Conservation (phyloP, 2,797 vertebrate species). For the Holocentrus rufus region DNA sequence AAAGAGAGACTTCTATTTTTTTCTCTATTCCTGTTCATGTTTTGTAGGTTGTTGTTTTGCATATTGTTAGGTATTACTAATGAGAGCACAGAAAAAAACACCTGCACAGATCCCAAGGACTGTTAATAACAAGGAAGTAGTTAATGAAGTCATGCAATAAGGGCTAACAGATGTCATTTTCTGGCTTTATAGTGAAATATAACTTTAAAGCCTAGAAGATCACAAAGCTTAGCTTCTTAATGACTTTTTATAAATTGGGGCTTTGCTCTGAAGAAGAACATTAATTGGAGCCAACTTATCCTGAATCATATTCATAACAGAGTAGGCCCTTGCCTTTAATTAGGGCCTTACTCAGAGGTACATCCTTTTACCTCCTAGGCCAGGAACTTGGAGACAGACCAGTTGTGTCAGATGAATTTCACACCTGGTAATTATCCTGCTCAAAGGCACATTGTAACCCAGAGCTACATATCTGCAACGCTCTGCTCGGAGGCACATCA, state of each 20-base stretch:
- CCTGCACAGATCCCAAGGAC: too few species aligned
- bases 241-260: neutral
- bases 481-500: neutral
- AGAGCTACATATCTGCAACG: too few species aligned
- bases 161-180: too few species aligned
- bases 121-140: too few species aligned
- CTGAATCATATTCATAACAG: too few species aligned
- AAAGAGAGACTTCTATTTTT: too few species aligned
- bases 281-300: too few species aligned
- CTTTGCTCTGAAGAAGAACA: neutral
- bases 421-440: neutral
- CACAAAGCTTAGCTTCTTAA: neutral
- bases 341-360: neutral
- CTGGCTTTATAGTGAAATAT: neutral
- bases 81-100: too few species aligned
- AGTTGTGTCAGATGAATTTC: neutral
- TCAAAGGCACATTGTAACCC: neutral
- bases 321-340: neutral
- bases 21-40: too few species aligned
- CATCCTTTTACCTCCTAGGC: neutral
- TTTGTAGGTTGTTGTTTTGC: too few species aligned
- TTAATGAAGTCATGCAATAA: too few species aligned
- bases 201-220: neutral
- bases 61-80: too few species aligned
- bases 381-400: neutral